These are phyloP conservation scores for Nephila pilipes DNA, from an alignment of 1,140 invertebrate species.

Conservation along the genomic window DNA sequence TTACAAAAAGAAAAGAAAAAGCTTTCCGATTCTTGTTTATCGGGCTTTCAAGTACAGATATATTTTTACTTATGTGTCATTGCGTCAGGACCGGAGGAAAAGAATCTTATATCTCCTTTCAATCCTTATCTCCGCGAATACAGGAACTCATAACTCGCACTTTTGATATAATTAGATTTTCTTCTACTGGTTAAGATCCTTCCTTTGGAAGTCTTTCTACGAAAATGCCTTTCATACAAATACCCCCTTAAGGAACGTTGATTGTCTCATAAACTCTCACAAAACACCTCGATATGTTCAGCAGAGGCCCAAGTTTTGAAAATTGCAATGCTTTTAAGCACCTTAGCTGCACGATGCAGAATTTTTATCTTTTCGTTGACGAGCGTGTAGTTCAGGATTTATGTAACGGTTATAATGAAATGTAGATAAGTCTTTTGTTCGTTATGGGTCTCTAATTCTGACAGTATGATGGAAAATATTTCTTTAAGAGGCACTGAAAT, in stretches of 20 bases:
- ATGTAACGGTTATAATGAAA: not conserved
- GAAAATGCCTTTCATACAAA: not conserved
- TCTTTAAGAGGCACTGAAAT: not conserved
- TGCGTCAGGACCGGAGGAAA: not conserved
- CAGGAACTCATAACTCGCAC: constrained; percentile 29
- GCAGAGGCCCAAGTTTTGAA: not conserved
- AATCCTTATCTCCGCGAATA: not conserved
- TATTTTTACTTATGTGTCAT: not conserved
- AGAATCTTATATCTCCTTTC: constrained; percentile 13
- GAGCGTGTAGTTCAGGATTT: not conserved
- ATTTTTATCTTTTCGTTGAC: not conserved
- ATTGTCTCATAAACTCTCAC: constrained; percentile 7
- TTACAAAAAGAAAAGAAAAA: constrained; percentile 11
- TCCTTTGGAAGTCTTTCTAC: not conserved
- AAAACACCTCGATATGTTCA: constrained; percentile 8
- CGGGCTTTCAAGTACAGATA: constrained; percentile 1
- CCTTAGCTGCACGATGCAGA: not conserved
- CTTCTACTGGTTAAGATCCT: not conserved
- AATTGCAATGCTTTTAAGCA: not conserved
- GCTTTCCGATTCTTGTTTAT: not conserved
- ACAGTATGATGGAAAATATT: not conserved
- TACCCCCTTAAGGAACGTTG: not conserved
- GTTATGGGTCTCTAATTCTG: not conserved
- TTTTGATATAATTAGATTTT: constrained; percentile 40
- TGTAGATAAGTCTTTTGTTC: constrained; percentile 17